Evolutionary conservation across 2,797 vertebrate species (phyloP).

Genomic region (Phalloptychus januarius): DNA sequence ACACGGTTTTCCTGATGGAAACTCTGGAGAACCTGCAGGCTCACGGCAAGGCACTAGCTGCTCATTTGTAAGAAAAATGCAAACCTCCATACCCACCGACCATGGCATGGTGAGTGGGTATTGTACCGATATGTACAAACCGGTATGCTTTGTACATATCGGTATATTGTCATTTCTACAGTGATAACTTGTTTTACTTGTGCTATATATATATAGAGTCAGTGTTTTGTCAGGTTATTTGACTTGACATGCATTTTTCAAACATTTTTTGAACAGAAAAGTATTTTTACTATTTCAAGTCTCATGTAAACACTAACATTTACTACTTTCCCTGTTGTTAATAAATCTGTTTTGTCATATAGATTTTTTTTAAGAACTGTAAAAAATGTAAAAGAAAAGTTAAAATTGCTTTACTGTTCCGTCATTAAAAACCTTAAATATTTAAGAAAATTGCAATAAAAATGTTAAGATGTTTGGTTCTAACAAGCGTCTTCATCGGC

Average conservation of each 20-base stretch:
- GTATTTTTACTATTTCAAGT: conserved; percentile 9
- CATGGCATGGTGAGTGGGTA: too few species aligned
- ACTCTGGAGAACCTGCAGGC: conserved; percentile 78
- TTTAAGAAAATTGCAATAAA: neutral
- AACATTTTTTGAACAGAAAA: conserved; percentile 2
- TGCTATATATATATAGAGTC: neutral
- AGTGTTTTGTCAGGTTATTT: neutral
- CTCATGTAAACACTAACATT: conserved; percentile 16
- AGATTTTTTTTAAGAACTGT: conserved; percentile 1
- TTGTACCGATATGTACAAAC: too few species aligned
- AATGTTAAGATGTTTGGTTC: neutral
- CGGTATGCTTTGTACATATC: neutral
- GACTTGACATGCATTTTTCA: neutral
- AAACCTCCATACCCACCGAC: neutral
- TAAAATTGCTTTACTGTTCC: neutral
- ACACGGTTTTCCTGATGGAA: conserved; percentile 81
- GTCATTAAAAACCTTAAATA: neutral
- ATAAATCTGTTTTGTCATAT: neutral
- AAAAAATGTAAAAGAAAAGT: neutral
- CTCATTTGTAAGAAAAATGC: conserved; percentile 24
- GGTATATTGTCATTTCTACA: neutral
- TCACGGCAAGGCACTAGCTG: conserved; percentile 42
- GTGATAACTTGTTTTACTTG: neutral
- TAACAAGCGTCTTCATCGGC: neutral
- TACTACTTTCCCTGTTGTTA: neutral